These are phyloP conservation scores for Spodoptera frugiperda DNA, from an alignment of 1,140 invertebrate genomes.

Conservation along the genomic window DNA sequence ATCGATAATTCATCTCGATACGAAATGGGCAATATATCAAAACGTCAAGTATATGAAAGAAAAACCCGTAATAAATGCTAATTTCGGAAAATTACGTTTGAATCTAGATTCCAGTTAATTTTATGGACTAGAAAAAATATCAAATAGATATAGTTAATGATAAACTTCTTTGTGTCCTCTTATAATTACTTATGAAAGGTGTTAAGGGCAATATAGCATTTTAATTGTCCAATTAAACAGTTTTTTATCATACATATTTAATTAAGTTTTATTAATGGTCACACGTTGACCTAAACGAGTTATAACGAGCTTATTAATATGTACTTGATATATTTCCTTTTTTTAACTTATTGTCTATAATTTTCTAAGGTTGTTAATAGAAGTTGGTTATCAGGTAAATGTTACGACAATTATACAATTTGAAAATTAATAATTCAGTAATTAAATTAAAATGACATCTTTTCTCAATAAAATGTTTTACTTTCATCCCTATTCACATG, in stretches of 20 bases:
- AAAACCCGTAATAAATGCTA: constrained; percentile 3
- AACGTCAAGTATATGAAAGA: background rate
- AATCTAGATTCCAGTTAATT: constrained; percentile 7
- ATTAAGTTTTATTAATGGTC: constrained; percentile 32
- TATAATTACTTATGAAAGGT: constrained; percentile 37
- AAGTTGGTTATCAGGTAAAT: background rate
- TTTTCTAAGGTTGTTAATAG: constrained; percentile 1
- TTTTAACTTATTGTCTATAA: background rate
- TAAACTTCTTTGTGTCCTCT: constrained; percentile 11
- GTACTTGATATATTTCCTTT: constrained; percentile 14
- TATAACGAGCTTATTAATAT: constrained; percentile 34
- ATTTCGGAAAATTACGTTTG: background rate
- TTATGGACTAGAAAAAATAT: constrained; percentile 1
- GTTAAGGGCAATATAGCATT: constrained; percentile 27
- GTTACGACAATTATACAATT: too few species aligned
- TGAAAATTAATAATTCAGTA: too few species aligned
- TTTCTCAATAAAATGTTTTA: too few species aligned
- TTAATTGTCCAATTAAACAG: constrained; percentile 35
- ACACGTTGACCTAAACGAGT: constrained; percentile 16
- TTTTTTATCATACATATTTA: constrained; percentile 20
- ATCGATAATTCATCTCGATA: background rate
- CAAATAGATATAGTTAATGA: constrained; percentile 1
- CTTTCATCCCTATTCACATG: too few species aligned
- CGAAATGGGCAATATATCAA: constrained; percentile 13
- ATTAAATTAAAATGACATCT: too few species aligned